A percentile compares a stretch with the other conserved stretches of the same genome.
Evolutionary conservation across 2,113 vertebrate genomes (phyloP).

Genomic region (Choloepus hoffmanni): DNA sequence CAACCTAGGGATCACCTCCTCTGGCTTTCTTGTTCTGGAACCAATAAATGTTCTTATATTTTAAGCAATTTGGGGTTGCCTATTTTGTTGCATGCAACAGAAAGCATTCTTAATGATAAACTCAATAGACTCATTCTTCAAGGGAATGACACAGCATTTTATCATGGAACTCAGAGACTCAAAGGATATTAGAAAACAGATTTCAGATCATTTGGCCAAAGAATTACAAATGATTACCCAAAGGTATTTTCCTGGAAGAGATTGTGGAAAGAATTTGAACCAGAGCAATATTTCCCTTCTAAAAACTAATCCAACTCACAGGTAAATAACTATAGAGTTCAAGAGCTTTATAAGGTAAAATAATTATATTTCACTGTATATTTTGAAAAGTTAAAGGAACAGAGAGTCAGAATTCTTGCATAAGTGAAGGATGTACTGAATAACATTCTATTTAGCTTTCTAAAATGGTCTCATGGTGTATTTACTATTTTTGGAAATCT

Average conservation of each 20-base stretch:
- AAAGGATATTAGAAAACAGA: constrained; percentile 25
- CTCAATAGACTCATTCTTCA: not conserved
- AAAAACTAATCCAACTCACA: constrained; percentile 42
- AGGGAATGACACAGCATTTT: not conserved
- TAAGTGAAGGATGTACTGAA: not conserved
- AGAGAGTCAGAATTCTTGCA: constrained; percentile 16
- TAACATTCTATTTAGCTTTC: constrained; percentile 37
- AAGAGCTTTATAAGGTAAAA: not conserved
- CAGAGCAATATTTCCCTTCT: not conserved
- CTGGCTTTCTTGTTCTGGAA: not conserved
- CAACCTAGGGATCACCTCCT: not conserved
- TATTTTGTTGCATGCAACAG: not conserved
- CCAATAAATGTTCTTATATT: not conserved
- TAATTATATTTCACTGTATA: not conserved
- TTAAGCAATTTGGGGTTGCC: not conserved
- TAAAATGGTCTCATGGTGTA: constrained; percentile 23
- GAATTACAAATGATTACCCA: not conserved
- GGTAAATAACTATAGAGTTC: not conserved
- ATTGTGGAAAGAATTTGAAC: constrained; percentile 20
- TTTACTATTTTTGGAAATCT: constrained; percentile 57
- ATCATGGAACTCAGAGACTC: not conserved
- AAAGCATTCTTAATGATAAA: not conserved
- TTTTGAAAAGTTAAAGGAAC: constrained; percentile 2
- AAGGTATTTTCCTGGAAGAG: not conserved
- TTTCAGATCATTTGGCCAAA: not conserved